A percentile compares a stretch with the other conserved stretches of the same genome.
phyloP scores from a whole-genome alignment of 2,113 vertebrate genomes.

The Takifugu bimaculatus region DNA sequence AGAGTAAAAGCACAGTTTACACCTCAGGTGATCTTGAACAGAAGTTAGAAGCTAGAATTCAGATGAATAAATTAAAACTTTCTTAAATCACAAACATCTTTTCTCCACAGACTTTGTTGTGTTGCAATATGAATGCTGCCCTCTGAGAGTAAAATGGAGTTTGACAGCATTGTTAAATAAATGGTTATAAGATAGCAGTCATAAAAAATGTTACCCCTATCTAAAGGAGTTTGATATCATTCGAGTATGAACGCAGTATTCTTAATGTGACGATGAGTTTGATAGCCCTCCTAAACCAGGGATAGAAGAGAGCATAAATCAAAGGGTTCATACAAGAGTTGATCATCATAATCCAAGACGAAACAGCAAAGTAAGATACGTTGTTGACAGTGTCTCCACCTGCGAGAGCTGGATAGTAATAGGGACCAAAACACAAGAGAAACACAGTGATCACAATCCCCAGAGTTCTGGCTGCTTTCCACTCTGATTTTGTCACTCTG shows the following conservation, averaged over 20 bases:
- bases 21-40: no score
- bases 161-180: no score
- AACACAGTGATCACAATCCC: slow-evolving; percentile 40
- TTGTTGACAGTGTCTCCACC: slow-evolving; percentile 13
- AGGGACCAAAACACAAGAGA: slow-evolving; percentile 42
- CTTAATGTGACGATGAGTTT: slow-evolving; percentile 55
- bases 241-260: slow-evolving; percentile 24
- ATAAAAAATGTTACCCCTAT: neutral
- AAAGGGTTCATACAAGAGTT: slow-evolving; percentile 26
- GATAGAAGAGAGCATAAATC: slow-evolving; percentile 52
- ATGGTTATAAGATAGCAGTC: no score
- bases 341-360: slow-evolving; percentile 27
- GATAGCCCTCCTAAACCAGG: slow-evolving; percentile 51
- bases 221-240: slow-evolving; percentile 8
- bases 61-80: no score
- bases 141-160: no score
- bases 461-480: slow-evolving; percentile 53
- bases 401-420: slow-evolving; percentile 23
- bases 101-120: no score
- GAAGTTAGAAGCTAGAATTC: no score
- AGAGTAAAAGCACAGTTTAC: no score
- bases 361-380: neutral
- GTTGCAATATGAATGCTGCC: no score
- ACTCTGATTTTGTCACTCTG: slow-evolving; percentile 23
- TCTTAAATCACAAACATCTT: no score